Evolutionary conservation across 1,140 invertebrate genomes (phyloP).

Genomic region (Belonocnema kinseyi): DNA sequence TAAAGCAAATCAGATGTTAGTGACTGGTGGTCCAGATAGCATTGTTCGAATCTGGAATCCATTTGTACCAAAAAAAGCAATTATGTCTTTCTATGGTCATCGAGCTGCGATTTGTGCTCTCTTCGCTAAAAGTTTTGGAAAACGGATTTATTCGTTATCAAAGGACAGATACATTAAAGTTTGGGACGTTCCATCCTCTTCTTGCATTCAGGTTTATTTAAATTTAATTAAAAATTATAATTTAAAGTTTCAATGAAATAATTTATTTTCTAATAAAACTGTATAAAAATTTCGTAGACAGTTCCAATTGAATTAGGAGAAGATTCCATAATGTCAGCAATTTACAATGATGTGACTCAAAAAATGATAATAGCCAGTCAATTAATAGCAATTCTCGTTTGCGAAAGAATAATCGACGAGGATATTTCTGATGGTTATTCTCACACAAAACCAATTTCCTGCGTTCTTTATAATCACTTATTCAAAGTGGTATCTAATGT

Average conservation of each 20-base stretch:
- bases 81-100: slow-evolving; percentile 81
- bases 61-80: slow-evolving; percentile 81
- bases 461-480: slow-evolving; percentile 82
- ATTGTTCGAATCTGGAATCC: slow-evolving; percentile 85
- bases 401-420: slow-evolving; percentile 79
- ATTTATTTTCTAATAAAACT: slow-evolving; percentile 32
- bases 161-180: slow-evolving; percentile 83
- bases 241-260: not conserved
- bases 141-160: slow-evolving; percentile 78
- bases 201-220: slow-evolving; percentile 76
- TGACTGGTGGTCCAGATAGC: slow-evolving; percentile 85
- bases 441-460: slow-evolving; percentile 79
- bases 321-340: slow-evolving; percentile 76
- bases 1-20: slow-evolving; percentile 75
- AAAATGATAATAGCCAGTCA: slow-evolving; percentile 80
- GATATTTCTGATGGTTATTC: slow-evolving; percentile 82
- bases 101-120: slow-evolving; percentile 81
- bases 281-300: slow-evolving; percentile 70
- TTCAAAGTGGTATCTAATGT: slow-evolving; percentile 77
- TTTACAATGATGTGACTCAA: slow-evolving; percentile 80
- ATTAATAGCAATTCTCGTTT: slow-evolving; percentile 78
- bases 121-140: slow-evolving; percentile 77
- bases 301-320: slow-evolving; percentile 78
- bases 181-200: slow-evolving; percentile 80
- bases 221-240: not conserved